phyloP scores from a whole-genome alignment of 2,888 invertebrate species.

The Lucinisca nassula region DNA sequence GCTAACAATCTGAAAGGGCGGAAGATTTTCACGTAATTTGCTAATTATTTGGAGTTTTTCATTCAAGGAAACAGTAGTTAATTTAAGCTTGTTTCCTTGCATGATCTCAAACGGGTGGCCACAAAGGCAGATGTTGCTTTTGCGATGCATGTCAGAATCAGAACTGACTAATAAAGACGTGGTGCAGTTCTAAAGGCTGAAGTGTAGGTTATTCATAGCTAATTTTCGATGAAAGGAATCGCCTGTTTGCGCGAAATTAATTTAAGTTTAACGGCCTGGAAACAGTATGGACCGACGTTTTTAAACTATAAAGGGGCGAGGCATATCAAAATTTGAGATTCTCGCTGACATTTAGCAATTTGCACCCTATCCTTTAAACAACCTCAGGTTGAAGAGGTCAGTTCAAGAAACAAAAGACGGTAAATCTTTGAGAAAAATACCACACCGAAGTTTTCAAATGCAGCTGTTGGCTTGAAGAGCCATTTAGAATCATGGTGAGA shows the following conservation, averaged over 20 bases:
- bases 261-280: slow-evolving; percentile 69
- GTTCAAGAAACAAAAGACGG: slow-evolving; percentile 60
- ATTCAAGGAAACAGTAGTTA: background rate
- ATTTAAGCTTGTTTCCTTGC: slow-evolving; percentile 11
- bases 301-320: background rate
- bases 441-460: slow-evolving; percentile 44
- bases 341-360: slow-evolving; percentile 55
- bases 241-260: slow-evolving; percentile 72
- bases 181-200: slow-evolving; percentile 57
- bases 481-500: background rate
- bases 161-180: slow-evolving; percentile 3
- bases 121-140: background rate
- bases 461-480: slow-evolving; percentile 64
- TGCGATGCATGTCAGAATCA: background rate
- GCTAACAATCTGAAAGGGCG: background rate
- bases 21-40: slow-evolving; percentile 8
- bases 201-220: slow-evolving; percentile 72
- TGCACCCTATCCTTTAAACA: slow-evolving; percentile 53
- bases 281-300: slow-evolving; percentile 33
- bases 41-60: slow-evolving; percentile 11
- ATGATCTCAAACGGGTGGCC: slow-evolving; percentile 10
- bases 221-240: slow-evolving; percentile 72
- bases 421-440: slow-evolving; percentile 63
- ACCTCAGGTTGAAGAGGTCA: slow-evolving; percentile 55
- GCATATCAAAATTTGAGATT: slow-evolving; percentile 4